A percentile compares a stretch with the other conserved stretches of the same genome.
Evolutionary conservation across 2,797 vertebrate genomes (phyloP).

Genomic region (Lepidocolaptes lacrymiger): DNA sequence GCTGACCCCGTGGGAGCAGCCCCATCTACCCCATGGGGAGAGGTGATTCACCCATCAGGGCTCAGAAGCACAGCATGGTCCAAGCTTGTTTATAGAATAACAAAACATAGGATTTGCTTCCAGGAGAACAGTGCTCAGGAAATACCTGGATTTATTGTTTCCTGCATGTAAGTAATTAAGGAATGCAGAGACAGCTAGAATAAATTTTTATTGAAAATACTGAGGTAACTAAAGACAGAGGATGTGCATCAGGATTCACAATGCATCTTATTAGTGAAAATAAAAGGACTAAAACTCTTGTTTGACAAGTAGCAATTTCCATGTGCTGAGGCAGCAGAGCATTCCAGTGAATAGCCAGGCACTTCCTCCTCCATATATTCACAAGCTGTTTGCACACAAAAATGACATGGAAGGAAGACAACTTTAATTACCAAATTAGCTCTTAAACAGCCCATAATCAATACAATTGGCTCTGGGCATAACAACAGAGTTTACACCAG

Average conservation of each 20-base stretch:
- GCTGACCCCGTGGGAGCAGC: background rate
- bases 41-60: background rate
- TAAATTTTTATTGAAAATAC: background rate
- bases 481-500: background rate
- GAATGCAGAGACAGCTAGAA: background rate
- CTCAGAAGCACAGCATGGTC: background rate
- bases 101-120: background rate
- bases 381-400: background rate
- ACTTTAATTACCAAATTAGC: slow-evolving; percentile 21
- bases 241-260: background rate
- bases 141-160: background rate
- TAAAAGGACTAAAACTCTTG: background rate
- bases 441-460: slow-evolving; percentile 27
- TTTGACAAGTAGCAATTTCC: slow-evolving; percentile 2
- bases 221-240: background rate
- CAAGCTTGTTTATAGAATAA: background rate
- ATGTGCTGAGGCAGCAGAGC: background rate
- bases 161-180: background rate
- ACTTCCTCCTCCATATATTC: background rate
- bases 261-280: background rate
- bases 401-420: background rate
- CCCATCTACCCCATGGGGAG: background rate
- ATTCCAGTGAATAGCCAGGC: background rate
- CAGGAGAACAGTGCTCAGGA: background rate
- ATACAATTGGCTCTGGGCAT: background rate